Base-by-base conservation (phyloP, 2,888 invertebrate genomes). In the Tetranychus piercei region DNA sequence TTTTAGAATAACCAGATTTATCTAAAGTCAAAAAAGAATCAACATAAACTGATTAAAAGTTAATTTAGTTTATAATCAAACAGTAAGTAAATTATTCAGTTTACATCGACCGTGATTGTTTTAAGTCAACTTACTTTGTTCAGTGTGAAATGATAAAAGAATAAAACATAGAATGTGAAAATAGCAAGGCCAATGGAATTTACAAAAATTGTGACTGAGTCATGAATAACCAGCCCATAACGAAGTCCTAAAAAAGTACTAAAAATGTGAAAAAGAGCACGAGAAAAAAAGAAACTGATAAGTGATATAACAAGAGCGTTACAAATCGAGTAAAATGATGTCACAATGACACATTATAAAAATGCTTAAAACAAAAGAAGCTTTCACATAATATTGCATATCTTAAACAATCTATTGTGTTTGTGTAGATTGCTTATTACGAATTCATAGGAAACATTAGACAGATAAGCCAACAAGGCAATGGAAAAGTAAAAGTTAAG, bases 221-320 rank as follows among this genome's bases (percentile, higher is more conserved):
- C 91, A 78, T 85, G 83, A 79, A 89, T 89, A 75, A 89, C 82
- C 77, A 88, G 83, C 55, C 91, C 92, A 83, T 93, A 93, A 73
- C 88, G 84, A 55, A 91, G 82, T 92, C 92, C 92, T 75, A 91
- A 83, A 78, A 87, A 87, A 80, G 88, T 88, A 83, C 92, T 90
- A 65, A 66, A 64, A 22, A 15, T 55, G 9, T 9, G 3, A 7
- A 15, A 15, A 7, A 55, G 15, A 9, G 15, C 1, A 55, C 9
- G 55, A 15, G 9, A 55, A 55, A 55, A 55, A 55, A 15, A 55
- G 9, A 45, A 15, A 15, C 8, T 15, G 55, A 15, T 55, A 15
- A 55, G 15, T 55, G 55, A 20, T 15, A 22, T n/a, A 23, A 72
- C 44, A 67, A 74, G 45, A 34, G 71, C 73, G 73, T n/a, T 64